Conservation (phyloP, 2,113 vertebrate species). For the Oryzias melastigma region DNA sequence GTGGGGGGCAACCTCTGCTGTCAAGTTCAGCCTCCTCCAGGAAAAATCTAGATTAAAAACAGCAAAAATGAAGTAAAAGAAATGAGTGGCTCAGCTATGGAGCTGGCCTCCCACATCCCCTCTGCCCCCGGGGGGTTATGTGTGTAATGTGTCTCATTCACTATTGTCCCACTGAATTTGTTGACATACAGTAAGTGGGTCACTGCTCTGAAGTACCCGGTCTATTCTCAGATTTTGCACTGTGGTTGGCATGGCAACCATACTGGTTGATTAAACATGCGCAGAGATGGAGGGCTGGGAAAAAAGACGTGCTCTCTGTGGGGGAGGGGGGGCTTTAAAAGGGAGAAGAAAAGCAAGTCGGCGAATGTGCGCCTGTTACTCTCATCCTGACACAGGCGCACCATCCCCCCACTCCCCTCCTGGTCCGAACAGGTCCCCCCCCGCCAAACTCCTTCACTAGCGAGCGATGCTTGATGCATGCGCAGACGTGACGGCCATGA, state of each 20-base stretch:
- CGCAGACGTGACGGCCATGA: background rate
- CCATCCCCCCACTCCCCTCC: constrained; percentile 48
- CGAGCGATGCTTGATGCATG: constrained; percentile 24
- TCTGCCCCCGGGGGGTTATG: constrained; percentile 55
- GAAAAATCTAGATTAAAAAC: background rate
- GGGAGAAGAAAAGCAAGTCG: constrained; percentile 56
- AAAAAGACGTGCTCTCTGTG: constrained; percentile 64
- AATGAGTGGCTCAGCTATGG: constrained; percentile 42
- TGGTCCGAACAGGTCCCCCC: constrained; percentile 37
- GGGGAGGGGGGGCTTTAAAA: constrained; percentile 51
- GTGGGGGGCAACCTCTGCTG: constrained; percentile 24
- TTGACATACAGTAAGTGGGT: constrained; percentile 97
- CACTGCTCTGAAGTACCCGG: constrained; percentile 86
- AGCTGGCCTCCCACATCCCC: constrained; percentile 36
- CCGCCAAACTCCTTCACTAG: constrained; percentile 26
- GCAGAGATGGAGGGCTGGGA: constrained; percentile 68
- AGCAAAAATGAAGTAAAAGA: constrained; percentile 31
- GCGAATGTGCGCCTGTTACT: constrained; percentile 51
- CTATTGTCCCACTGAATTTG: constrained; percentile 90
- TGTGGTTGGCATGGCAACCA: constrained; percentile 91
- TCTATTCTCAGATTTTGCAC: constrained; percentile 81
- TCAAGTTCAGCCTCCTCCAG: constrained; percentile 32
- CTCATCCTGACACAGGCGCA: constrained; percentile 49
- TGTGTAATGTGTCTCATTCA: constrained; percentile 78
- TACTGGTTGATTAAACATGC: constrained; percentile 91